Evolutionary conservation across 2,888 invertebrate genomes (phyloP).

Genomic region (Aspidapion aeneum): DNA sequence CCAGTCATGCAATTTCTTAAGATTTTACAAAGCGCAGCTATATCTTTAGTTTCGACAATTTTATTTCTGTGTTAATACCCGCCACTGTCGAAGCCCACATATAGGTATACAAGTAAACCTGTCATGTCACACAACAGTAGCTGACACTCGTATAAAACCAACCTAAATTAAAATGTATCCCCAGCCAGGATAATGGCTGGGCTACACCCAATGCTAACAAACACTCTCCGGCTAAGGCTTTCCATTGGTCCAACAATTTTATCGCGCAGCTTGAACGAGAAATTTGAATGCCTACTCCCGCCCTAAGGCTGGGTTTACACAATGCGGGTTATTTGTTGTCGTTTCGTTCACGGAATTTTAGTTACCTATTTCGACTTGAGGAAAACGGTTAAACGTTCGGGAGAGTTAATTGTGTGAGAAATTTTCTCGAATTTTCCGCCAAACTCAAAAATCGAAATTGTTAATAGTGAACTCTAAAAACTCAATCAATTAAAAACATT

Average conservation of each 20-base stretch:
- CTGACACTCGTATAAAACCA: slow-evolving; percentile 46
- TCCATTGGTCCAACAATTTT: slow-evolving; percentile 36
- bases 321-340: neutral
- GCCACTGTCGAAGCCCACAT: no score
- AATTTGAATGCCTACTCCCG: slow-evolving; percentile 10
- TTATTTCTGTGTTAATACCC: no score
- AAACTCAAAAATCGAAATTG: no score
- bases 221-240: slow-evolving; percentile 38
- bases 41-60: no score
- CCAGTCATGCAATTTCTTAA: no score
- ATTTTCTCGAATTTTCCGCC: no score
- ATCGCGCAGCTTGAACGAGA: slow-evolving; percentile 31
- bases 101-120: slow-evolving; percentile 44
- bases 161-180: slow-evolving; percentile 46
- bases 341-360: neutral
- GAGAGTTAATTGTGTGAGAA: neutral
- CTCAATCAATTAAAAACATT: no score
- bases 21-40: no score
- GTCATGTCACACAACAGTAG: slow-evolving; percentile 48
- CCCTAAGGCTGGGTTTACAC: slow-evolving; percentile 12
- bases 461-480: no score
- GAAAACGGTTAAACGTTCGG: neutral
- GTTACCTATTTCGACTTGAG: neutral
- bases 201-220: slow-evolving; percentile 46
- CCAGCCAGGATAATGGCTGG: slow-evolving; percentile 48